phyloP scores from a whole-genome alignment of 2,888 invertebrate species.

The Ichneumoninae sp. region DNA sequence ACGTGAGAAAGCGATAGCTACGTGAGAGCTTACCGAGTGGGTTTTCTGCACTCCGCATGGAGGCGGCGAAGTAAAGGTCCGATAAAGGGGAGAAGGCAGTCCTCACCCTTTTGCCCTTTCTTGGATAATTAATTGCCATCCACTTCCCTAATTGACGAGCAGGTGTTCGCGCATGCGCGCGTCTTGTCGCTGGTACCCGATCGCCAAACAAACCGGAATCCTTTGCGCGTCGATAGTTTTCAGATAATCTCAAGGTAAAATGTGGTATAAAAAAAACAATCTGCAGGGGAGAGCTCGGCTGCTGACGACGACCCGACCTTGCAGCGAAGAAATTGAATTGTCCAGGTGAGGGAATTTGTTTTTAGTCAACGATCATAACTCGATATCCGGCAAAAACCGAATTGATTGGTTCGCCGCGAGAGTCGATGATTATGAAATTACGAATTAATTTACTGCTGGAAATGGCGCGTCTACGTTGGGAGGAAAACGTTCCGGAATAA shows the following conservation, averaged over 20 bases:
- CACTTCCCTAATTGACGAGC: constrained; percentile 57
- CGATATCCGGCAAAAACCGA: neutral
- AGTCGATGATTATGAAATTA: neutral
- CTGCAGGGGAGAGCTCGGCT: neutral
- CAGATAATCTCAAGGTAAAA: neutral
- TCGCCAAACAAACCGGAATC: neutral
- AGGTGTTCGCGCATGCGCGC: constrained; percentile 51
- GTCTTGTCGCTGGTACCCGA: constrained; percentile 18
- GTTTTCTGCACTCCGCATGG: constrained; percentile 9
- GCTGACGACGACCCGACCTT: neutral
- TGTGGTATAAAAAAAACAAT: neutral
- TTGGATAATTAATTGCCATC: constrained; percentile 64
- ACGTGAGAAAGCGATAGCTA: constrained; percentile 13
- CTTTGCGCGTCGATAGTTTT: neutral
- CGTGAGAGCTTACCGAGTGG: constrained; percentile 6
- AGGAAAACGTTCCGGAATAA: neutral
- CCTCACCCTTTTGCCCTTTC: constrained; percentile 57
- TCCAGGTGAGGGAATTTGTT: neutral
- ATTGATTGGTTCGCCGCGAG: neutral
- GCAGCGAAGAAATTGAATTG: neutral
- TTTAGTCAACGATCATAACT: neutral
- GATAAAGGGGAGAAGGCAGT: neutral
- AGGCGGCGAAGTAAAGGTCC: constrained; percentile 10
- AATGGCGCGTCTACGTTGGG: neutral
- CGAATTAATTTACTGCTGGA: neutral